phyloP scores from a whole-genome alignment of 2,797 vertebrate genomes.

The Myotis myotis region DNA sequence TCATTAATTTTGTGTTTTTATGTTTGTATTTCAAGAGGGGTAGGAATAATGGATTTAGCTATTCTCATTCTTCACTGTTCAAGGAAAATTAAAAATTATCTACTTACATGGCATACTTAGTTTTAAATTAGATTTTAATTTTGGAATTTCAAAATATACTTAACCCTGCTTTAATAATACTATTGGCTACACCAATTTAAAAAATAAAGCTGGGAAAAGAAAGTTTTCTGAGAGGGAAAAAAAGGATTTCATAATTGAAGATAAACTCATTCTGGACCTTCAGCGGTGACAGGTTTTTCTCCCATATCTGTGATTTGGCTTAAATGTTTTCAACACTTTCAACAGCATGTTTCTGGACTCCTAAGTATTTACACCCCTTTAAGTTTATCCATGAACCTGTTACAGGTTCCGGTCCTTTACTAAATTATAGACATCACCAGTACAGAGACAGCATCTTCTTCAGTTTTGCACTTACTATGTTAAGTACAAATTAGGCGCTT shows the following conservation, averaged over 20 bases:
- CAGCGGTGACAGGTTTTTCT: conserved; percentile 35
- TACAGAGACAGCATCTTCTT: background rate
- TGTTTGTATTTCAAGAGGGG: conserved; percentile 12
- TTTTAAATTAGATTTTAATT: conserved; percentile 46
- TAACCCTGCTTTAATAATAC: conserved; percentile 7
- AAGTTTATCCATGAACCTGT: conserved; percentile 2
- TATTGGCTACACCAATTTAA: conserved; percentile 17
- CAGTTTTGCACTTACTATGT: background rate
- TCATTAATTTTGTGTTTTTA: conserved; percentile 12
- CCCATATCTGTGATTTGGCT: conserved; percentile 25
- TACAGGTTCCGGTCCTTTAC: no score
- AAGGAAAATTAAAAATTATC: conserved; percentile 21
- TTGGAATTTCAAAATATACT: conserved; percentile 37
- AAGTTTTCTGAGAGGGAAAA: background rate
- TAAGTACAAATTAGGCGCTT: conserved; percentile 15
- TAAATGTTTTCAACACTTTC: conserved; percentile 37
- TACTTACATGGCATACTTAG: background rate
- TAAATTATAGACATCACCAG: background rate
- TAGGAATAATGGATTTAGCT: background rate
- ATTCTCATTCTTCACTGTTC: conserved; percentile 22
- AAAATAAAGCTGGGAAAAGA: background rate
- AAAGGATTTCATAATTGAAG: background rate
- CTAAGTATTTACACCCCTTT: conserved; percentile 37
- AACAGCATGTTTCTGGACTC: conserved; percentile 31
- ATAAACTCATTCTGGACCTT: conserved; percentile 21